Conservation (phyloP, 2,888 invertebrate genomes). For the Megaustenia siamemsis region DNA sequence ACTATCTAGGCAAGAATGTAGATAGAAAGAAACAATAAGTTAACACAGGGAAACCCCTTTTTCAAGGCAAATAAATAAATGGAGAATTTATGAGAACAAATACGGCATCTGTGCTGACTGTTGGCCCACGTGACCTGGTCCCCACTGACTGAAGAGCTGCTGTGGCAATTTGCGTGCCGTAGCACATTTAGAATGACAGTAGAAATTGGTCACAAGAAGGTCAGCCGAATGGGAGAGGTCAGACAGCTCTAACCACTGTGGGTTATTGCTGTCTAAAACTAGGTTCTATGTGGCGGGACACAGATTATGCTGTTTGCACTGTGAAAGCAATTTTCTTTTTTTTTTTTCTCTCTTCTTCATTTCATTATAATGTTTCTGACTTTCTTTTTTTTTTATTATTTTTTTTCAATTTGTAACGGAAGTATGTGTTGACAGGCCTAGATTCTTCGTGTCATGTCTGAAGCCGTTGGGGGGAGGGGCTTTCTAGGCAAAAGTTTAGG, state of each 20-base stretch:
- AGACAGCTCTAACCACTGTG: not conserved
- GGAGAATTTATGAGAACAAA: conserved; percentile 12
- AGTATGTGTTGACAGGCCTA: too few relatives aligned
- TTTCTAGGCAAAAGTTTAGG: too few relatives aligned
- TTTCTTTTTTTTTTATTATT: too few relatives aligned
- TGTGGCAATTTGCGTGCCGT: conserved; percentile 12
- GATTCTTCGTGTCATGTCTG: too few relatives aligned
- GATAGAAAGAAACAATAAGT: too few relatives aligned
- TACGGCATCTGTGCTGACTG: not conserved
- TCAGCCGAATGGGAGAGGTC: conserved; percentile 21
- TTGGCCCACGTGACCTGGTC: not conserved
- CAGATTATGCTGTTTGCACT: not conserved
- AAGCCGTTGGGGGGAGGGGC: too few relatives aligned
- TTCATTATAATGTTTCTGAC: too few relatives aligned
- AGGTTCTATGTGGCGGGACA: not conserved
- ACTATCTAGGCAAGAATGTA: too few relatives aligned
- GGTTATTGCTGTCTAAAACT: not conserved
- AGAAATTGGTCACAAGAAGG: conserved; percentile 43
- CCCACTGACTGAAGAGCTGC: not conserved
- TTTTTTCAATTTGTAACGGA: too few relatives aligned
- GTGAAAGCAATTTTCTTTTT: not conserved
- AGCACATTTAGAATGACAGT: conserved; percentile 31
- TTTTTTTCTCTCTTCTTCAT: too few relatives aligned
- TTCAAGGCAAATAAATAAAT: too few relatives aligned
- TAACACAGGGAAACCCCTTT: too few relatives aligned